Base-by-base conservation (phyloP, 2,113 vertebrate species). In the Erinaceus europaeus region DNA sequence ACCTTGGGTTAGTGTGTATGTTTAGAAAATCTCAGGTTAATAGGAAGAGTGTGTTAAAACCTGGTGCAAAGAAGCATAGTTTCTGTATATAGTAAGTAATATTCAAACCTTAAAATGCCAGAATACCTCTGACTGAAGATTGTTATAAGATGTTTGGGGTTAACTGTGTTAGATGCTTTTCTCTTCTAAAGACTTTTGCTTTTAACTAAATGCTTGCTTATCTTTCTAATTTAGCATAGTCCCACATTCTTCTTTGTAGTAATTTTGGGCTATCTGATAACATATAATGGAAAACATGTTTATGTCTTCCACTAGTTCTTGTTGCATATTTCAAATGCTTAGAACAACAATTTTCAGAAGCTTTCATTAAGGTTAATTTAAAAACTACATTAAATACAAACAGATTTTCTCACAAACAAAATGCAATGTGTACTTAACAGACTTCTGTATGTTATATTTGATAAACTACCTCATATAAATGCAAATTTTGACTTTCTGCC, bases 401-500 rank as follows among this genome's bases (percentile, higher is more conserved):
- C 97, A 98, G 97, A 97, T 97, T 98, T 98, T 97, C 97, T 97
- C 97, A 97, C 96, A 97, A 98, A 98, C 97, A 98, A 98, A 98
- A 98, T 97, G 97, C 97, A 97, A 96, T 98, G 97, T 98, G 97
- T 98, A 98, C 97, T 98, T 98, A 98, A 97, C 97, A 97, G 97
- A 97, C 97, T 98, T 97, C 97, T 97, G 97, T 97, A 98, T 97
- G 97, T 97, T 98, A 97, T 97, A 97, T 97, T 98, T 98, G 97
- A 98, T 98, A 98, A 98, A 98, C 96, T 97, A 98, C 97, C 97
- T 98, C 97, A 98, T 98, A 98, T 98, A 98, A 98, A 98, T 98
- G 97, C 97, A 98, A 98, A 98, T 98, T 97, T 97, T 97, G 97
- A 98, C 97, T 98, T 98, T 97, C 96, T 97, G 97, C 97, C 97